A percentile compares a stretch with the other conserved stretches of the same genome.
Conservation (phyloP, 1,140 invertebrate genomes). For the Hirudo medicinalis region DNA sequence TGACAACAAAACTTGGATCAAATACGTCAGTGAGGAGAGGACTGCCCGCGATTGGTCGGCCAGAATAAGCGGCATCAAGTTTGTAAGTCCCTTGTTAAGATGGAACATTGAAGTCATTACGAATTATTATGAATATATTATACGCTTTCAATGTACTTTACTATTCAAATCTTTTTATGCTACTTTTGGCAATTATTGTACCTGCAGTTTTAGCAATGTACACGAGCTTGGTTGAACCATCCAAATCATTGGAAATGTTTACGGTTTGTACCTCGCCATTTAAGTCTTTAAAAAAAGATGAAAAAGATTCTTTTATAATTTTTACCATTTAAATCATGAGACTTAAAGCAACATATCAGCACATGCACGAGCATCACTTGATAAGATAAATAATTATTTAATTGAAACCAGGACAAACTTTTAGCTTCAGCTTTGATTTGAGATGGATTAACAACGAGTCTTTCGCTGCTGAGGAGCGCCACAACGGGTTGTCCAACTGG, state of each 20-base stretch:
- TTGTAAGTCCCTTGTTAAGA: slow-evolving; percentile 51
- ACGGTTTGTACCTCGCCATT: no score
- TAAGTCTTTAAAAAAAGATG: no score
- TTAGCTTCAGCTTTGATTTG: not conserved
- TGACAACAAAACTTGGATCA: slow-evolving; percentile 60
- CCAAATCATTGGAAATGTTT: not conserved
- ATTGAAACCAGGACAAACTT: not conserved
- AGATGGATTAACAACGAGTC: not conserved
- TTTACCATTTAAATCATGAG: no score
- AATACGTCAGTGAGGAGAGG: slow-evolving; percentile 93
- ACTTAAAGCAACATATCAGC: no score
- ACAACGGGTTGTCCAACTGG: slow-evolving; percentile 7
- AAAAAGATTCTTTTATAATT: no score
- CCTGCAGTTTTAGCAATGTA: not conserved
- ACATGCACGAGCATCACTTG: no score
- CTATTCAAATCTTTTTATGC: not conserved
- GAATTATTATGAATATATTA: not conserved
- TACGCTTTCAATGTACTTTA: not conserved
- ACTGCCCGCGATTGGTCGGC: slow-evolving; percentile 75
- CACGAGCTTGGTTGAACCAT: not conserved
- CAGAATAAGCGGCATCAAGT: slow-evolving; percentile 77
- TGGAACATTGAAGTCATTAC: no score
- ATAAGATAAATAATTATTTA: not conserved
- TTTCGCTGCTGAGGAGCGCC: slow-evolving; percentile 3
- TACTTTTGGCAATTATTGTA: not conserved